phyloP scores from a whole-genome alignment of 2,888 invertebrate species.

The Polydesmus complanatus region DNA sequence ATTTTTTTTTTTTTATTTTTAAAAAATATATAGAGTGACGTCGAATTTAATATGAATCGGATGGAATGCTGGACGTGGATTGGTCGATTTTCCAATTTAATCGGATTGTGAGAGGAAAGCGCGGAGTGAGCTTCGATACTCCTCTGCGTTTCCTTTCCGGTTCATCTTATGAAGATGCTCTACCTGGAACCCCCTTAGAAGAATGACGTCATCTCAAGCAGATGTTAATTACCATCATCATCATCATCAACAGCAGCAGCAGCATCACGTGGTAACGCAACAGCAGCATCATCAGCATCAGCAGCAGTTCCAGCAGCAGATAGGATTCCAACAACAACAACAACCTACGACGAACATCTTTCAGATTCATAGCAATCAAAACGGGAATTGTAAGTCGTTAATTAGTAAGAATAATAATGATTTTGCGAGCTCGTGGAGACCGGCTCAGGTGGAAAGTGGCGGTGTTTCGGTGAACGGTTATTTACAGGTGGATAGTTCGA shows the following conservation, averaged over 20 bases:
- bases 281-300: background rate
- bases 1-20: background rate
- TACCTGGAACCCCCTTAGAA: background rate
- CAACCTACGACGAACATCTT: too few species aligned
- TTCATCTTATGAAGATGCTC: background rate
- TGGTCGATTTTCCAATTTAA: background rate
- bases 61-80: too few species aligned
- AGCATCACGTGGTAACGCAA: too few species aligned
- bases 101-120: background rate
- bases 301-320: background rate
- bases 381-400: background rate
- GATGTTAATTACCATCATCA: background rate
- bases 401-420: background rate
- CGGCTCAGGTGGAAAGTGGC: too few species aligned
- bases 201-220: conserved; percentile 1
- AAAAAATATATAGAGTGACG: background rate
- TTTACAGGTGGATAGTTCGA: background rate
- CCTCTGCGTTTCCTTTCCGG: background rate
- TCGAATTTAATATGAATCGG: too few species aligned
- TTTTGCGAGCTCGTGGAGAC: too few species aligned
- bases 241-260: background rate
- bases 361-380: too few species aligned
- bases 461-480: background rate
- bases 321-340: too few species aligned
- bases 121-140: too few species aligned